These are phyloP conservation scores for Petrocephalus zakoni DNA, from an alignment of 2,113 vertebrate genomes.

Conservation along the genomic window DNA sequence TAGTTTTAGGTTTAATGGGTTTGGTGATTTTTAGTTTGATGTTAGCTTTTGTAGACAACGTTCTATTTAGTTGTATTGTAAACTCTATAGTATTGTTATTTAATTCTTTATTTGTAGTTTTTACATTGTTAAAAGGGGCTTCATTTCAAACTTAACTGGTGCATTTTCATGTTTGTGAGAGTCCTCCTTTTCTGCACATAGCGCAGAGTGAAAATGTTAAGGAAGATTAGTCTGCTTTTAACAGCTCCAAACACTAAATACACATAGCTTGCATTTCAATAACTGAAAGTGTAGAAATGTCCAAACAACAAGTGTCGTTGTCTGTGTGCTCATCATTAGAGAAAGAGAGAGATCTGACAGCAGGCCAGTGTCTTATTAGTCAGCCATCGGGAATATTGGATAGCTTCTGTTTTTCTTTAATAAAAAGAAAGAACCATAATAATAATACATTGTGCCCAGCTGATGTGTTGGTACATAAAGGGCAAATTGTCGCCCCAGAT, in stretches of 20 bases:
- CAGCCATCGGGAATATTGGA: neutral
- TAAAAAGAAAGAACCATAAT: neutral
- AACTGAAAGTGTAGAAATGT: neutral
- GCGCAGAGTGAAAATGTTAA: neutral
- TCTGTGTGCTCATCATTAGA: neutral
- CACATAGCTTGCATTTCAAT: neutral
- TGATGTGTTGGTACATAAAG: neutral
- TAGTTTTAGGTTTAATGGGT: neutral
- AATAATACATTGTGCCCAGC: neutral
- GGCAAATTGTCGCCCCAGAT: neutral
- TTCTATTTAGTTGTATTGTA: neutral
- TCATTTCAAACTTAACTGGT: neutral
- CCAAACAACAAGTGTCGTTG: neutral
- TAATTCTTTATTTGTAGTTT: neutral
- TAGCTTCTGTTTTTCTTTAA: neutral
- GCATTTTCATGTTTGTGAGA: neutral
- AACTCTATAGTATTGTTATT: neutral
- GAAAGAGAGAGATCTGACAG: neutral
- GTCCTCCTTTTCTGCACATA: neutral
- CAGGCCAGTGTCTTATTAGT: neutral
- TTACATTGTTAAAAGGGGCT: neutral
- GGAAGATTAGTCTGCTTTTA: neutral
- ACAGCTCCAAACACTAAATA: neutral
- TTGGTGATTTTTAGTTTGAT: neutral
- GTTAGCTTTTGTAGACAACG: neutral